Evolutionary conservation across 2,113 vertebrate genomes (phyloP).

Genomic region (Heterotis niloticus): DNA sequence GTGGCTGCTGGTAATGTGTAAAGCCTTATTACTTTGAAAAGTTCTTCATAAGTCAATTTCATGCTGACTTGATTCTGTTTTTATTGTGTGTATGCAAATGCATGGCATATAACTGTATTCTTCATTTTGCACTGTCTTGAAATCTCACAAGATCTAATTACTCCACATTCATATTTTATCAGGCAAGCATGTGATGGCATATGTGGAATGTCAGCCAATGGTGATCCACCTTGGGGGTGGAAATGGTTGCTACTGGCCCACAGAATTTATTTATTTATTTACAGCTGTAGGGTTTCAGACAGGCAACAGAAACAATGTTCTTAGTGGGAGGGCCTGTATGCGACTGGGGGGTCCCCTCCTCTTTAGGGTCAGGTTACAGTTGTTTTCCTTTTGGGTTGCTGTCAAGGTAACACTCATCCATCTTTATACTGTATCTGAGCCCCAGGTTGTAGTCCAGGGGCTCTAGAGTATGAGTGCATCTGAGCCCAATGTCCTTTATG

Average conservation of each 20-base stretch:
- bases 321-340: background rate
- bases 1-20: slow-evolving; percentile 65
- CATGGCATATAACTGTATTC: background rate
- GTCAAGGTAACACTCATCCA: slow-evolving; percentile 30
- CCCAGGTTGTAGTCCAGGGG: slow-evolving; percentile 30
- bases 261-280: background rate
- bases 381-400: slow-evolving; percentile 39
- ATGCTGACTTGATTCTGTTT: background rate
- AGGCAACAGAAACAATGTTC: background rate
- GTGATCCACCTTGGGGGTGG: slow-evolving; percentile 12
- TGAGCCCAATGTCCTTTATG: slow-evolving; percentile 70
- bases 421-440: slow-evolving; percentile 21
- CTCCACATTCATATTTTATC: slow-evolving; percentile 63
- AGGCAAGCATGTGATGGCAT: slow-evolving; percentile 27
- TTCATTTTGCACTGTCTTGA: background rate
- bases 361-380: slow-evolving; percentile 46
- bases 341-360: slow-evolving; percentile 30
- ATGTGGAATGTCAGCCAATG: slow-evolving; percentile 42
- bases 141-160: slow-evolving; percentile 47
- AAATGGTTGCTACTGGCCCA: background rate
- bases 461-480: slow-evolving; percentile 71
- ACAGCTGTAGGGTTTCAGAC: background rate
- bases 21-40: slow-evolving; percentile 7
- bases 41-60: background rate
- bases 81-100: background rate